Evolutionary conservation across 2,888 invertebrate species (phyloP).

Genomic region (Leptarthrus brevirostris): DNA sequence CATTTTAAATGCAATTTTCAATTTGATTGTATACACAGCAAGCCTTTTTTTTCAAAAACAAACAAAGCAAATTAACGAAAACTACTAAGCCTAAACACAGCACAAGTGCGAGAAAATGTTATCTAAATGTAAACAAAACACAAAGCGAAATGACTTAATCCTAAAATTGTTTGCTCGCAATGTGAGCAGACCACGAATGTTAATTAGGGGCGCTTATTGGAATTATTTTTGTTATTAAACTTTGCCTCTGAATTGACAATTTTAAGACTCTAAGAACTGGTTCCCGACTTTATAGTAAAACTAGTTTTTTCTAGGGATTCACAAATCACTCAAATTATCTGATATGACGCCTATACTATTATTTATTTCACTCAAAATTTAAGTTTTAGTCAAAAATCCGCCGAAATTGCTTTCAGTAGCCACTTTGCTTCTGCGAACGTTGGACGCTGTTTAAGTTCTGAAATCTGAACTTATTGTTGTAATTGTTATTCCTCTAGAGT

Average conservation of each 20-base stretch:
- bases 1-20: conserved; percentile 10
- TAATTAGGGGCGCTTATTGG: too few relatives aligned
- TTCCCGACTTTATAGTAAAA: background rate
- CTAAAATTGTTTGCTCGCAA: too few relatives aligned
- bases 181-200: too few relatives aligned
- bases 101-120: background rate
- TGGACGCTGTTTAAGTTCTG: conserved; percentile 10
- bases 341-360: too few relatives aligned
- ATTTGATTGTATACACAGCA: background rate
- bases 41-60: conserved; percentile 17
- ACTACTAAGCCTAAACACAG: background rate
- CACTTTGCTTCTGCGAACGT: conserved; percentile 9
- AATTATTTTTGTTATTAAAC: too few relatives aligned
- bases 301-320: background rate
- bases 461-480: conserved; percentile 12
- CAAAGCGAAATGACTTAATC: too few relatives aligned
- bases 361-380: too few relatives aligned
- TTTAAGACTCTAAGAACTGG: too few relatives aligned
- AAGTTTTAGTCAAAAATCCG: background rate
- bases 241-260: too few relatives aligned
- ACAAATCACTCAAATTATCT: background rate
- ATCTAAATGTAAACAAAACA: background rate
- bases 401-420: conserved; percentile 11
- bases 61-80: background rate
- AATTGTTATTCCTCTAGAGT: conserved; percentile 41